These are phyloP conservation scores for Enteromius argenteus DNA, from an alignment of 2,797 vertebrate species.

Conservation along the genomic window DNA sequence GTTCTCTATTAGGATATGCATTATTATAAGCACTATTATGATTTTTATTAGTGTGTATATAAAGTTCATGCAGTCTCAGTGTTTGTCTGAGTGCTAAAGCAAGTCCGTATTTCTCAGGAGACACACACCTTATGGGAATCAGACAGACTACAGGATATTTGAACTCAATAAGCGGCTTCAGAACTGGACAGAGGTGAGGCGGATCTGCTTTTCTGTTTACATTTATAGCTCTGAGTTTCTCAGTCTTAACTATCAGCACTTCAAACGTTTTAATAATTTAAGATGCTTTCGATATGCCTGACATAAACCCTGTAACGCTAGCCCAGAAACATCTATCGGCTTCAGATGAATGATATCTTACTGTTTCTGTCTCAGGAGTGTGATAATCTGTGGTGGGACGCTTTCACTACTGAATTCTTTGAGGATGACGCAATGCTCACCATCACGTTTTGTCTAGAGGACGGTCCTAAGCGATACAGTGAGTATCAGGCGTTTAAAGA, in stretches of 20 bases:
- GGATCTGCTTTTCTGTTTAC: not conserved
- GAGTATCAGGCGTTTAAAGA: constrained; percentile 59
- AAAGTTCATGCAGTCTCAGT: not conserved
- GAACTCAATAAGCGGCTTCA: constrained; percentile 98
- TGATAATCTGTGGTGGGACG: constrained; percentile 94
- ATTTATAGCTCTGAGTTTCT: not conserved
- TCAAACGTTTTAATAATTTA: not conserved
- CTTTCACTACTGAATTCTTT: constrained; percentile 91
- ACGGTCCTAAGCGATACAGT: constrained; percentile 93
- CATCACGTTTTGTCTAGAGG: constrained; percentile 92
- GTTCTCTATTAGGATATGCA: not conserved
- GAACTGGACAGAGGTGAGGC: constrained; percentile 96
- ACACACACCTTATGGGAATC: constrained; percentile 97
- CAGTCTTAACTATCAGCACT: not conserved
- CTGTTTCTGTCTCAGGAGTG: constrained; percentile 79
- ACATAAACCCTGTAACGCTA: not conserved
- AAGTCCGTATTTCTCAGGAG: constrained; percentile 80
- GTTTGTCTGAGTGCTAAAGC: not conserved
- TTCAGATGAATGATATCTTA: not conserved
- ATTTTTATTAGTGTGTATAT: not conserved
- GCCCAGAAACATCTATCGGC: not conserved
- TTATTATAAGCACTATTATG: not conserved
- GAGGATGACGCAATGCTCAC: constrained; percentile 92
- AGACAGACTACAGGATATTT: constrained; percentile 99
- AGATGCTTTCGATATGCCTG: not conserved